Evolutionary conservation across 2,113 vertebrate species (phyloP), one percentile per base, ranked within the genome.

Genomic region (Panurus biarmicus): DNA sequence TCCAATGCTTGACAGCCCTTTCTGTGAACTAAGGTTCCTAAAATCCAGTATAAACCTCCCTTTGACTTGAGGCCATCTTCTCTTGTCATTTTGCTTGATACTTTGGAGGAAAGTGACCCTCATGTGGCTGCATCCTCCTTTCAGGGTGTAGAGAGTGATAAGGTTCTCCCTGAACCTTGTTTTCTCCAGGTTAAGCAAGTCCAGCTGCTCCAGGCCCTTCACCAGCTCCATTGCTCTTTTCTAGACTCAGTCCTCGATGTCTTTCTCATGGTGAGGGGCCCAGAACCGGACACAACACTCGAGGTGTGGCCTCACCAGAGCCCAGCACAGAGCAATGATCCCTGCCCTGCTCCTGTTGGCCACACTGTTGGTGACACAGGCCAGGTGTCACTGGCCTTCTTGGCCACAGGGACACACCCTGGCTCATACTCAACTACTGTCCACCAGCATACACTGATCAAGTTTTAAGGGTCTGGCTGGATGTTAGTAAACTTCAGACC

Each of bases 231-330:
- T 6, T 78, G 36, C 6, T 12, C 25, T 73, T 57, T 42, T 53
- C 5, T 77, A 36, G 58, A 24, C 19, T 6, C 0, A 0, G 4
- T 45, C 9, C 38, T 45, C 12, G 7, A 2, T 33, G 45, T 17
- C 11, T 20, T 50, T 69, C 11, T 33, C 18, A 6, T 21, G n/a
- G 31, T 42, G 23, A 53, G 12, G 18, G 14, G 10, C 6, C 28
- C 42, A 74, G 40, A 50, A 31, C 24, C 15, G 61, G 8, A 47
- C 48, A 35, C 12, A 35, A n/a, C n/a, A n/a, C n/a, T n/a, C n/a
- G n/a, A n/a, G 47, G 6, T n/a, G 62, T 1, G 3, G 7, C 45
- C 62, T 60, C 69, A 38, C 12, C 23, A 35, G 17, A 4, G 51
- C 31, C 2, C 1, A 10, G 6, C 5, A 23, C 20, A 67, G 35